phyloP scores from a whole-genome alignment of 2,888 invertebrate genomes.

The Helobdella robusta region DNA sequence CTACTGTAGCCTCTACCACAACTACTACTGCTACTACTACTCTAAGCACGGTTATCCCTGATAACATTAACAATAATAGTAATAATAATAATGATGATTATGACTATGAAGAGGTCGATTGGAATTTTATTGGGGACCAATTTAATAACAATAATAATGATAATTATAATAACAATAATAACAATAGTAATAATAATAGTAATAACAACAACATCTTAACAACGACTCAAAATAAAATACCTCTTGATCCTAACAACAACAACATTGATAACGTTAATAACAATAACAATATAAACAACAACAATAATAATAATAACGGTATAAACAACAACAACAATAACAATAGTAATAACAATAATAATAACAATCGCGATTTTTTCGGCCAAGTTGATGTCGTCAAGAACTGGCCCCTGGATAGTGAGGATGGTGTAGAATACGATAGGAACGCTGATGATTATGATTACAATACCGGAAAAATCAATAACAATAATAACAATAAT shows the following conservation, averaged over 20 bases:
- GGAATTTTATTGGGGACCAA: not conserved
- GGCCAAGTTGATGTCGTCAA: no score
- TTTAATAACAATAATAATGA: not conserved
- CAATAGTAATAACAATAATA: not conserved
- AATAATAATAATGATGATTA: not conserved
- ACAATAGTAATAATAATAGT: not conserved
- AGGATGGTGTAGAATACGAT: not conserved
- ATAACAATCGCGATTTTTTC: no score
- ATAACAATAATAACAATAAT: not conserved
- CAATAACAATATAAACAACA: not conserved
- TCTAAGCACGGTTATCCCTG: not conserved
- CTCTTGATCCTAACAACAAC: not conserved
- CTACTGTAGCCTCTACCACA: not conserved
- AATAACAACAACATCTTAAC: not conserved
- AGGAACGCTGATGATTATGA: not conserved
- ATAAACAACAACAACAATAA: not conserved
- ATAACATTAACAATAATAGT: not conserved
- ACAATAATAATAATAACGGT: not conserved
- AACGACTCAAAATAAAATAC: not conserved
- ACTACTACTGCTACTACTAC: conserved; percentile 1
- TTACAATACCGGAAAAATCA: not conserved
- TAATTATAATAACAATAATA: not conserved
- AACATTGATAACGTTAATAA: not conserved
- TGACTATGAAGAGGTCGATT: not conserved
- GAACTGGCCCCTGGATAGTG: not conserved